phyloP scores from a whole-genome alignment of 2,113 vertebrate genomes.

The Sula dactylatra region DNA sequence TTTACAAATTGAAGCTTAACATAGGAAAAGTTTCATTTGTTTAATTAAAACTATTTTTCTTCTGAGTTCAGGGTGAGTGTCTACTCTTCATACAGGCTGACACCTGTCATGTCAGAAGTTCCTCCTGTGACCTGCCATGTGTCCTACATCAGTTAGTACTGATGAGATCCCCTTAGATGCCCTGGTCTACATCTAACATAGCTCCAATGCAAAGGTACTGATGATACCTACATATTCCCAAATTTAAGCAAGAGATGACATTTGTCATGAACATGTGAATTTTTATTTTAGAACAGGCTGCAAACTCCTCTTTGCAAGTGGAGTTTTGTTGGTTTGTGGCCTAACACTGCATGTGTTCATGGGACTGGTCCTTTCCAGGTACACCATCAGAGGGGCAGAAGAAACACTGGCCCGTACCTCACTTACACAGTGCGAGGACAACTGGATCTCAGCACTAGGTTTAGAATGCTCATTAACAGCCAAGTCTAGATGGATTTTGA shows the following conservation, averaged over 20 bases:
- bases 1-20: neutral
- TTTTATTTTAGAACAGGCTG: neutral
- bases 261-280: accelerated
- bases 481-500: neutral
- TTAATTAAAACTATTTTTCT: neutral
- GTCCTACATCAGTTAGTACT: neutral
- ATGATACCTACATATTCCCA: neutral
- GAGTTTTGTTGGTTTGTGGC: neutral
- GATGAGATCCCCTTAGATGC: neutral
- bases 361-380: neutral
- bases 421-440: accelerated
- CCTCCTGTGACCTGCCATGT: neutral
- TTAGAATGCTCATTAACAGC: neutral
- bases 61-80: accelerated
- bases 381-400: neutral
- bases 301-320: neutral
- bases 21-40: neutral
- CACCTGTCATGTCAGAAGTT: neutral
- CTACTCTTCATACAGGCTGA: neutral
- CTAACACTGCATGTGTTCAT: neutral
- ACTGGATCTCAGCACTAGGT: neutral
- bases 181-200: neutral
- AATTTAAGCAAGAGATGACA: neutral
- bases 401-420: neutral
- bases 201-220: neutral